Base-by-base conservation (phyloP, 2,113 vertebrate genomes). In the Todiramphus chloris region DNA sequence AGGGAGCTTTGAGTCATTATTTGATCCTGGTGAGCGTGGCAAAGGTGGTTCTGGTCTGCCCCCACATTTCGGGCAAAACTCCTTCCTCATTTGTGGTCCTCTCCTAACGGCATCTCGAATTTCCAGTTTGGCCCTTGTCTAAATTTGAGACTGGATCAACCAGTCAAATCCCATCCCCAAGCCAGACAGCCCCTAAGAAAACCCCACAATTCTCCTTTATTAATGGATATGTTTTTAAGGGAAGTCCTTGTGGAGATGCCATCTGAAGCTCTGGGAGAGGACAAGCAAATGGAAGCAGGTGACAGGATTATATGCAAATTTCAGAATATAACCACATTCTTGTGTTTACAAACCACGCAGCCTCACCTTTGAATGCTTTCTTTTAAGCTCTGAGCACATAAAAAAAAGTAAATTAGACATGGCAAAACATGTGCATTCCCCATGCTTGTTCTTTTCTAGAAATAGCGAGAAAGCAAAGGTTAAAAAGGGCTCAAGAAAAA, bases 1-100 rank as follows among this genome's bases (percentile, higher is more conserved):
- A 84, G 69, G 69, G 69, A 93, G 18, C 41, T 94, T 83, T 94
- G 83, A 94, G 70, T 96, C 80, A 94, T 84, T 94, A 55, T 94
- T 96, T 94, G 89, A 92, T 94, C 81, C 64, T 87, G 75, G 51
- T 76, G 53, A 79, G 53, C 0, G 0, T 53, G 66, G 85, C 59
- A 83, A 87, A 93, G 84, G 59, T 0, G 0, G 39, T 76, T 93
- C 94, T 87, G 90, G 62, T 35, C 75, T 94, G 39, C 69, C 80
- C 39, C 67, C 58, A 55, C 1, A 3, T 89, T 93, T 94, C 1
- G 1, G 55, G 41, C 51, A 87, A 59, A 75, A 19, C 66, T 91
- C 44, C 55, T 89, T 96, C 83, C 73, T 93, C 9, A 0, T 95
- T 73, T 94, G 79, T 79, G 69, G 80, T 96, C 83, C 66, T 73